phyloP scores from a whole-genome alignment of 2,113 vertebrate genomes.

The Synchiropus splendidus region DNA sequence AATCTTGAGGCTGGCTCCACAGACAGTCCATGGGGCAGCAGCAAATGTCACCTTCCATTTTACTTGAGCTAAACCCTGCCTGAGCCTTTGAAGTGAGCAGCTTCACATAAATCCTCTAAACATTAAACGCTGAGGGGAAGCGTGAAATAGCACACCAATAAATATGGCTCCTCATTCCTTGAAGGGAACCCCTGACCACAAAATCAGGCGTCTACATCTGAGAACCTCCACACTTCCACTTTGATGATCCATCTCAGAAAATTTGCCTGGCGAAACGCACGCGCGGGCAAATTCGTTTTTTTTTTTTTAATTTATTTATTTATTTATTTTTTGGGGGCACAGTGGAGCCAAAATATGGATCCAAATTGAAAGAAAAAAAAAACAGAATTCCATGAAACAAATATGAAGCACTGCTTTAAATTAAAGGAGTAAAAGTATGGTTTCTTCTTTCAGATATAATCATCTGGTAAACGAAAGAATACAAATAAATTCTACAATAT shows the following conservation, averaged over 20 bases:
- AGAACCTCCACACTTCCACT: conserved; percentile 29
- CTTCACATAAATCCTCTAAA: conserved; percentile 46
- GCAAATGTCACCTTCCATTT: conserved; percentile 48
- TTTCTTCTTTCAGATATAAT: too few species aligned
- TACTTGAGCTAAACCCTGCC: conserved; percentile 28
- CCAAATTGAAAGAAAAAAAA: not conserved
- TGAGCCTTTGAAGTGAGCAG: conserved; percentile 48
- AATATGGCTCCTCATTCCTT: conserved; percentile 45
- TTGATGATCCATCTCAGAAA: conserved; percentile 30
- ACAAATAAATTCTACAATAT: too few species aligned
- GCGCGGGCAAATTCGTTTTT: not conserved
- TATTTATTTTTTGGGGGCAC: too few species aligned
- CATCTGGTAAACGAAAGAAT: too few species aligned
- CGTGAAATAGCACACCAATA: conserved; percentile 44
- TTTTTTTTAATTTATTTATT: too few species aligned
- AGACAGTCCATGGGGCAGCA: conserved; percentile 29
- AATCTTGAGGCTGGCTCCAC: not conserved
- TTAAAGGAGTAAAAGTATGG: too few species aligned
- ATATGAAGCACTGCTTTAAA: too few species aligned
- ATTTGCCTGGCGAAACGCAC: conserved; percentile 4
- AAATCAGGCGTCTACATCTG: conserved; percentile 5
- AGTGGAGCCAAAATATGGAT: too few species aligned
- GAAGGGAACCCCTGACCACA: conserved; percentile 20
- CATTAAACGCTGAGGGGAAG: conserved; percentile 42
- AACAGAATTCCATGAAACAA: not conserved